Base-by-base conservation (phyloP, 2,113 vertebrate species). In the Toxostoma redivivum region DNA sequence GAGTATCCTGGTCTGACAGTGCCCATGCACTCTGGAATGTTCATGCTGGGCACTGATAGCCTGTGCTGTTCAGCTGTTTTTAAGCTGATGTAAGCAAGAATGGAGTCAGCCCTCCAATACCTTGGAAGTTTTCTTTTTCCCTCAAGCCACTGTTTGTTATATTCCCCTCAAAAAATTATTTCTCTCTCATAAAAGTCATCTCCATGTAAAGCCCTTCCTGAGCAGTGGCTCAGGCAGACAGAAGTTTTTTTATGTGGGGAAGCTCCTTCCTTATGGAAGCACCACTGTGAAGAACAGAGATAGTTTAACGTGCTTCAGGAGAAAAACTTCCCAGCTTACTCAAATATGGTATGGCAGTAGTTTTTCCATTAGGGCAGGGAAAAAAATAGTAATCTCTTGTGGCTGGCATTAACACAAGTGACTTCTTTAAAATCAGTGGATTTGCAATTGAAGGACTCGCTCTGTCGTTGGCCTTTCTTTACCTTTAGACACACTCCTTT, bases 341-440 rank as follows among this genome's bases (percentile, higher is more conserved):
- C n/a, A 79, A 31, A 27, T 57, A 17, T 14, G 53, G 27, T 27
- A 33, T 40, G 20, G 30, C 18, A 37, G 33, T 37, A 42, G 19
- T 45, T 86, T 86, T 77, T 24, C 14, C 33, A 12, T 54, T 74
- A 60, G 13, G 18, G 2, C 31, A 35, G 45, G 21, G 57, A 5
- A 51, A 88, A 86, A 87, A 81, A 16, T 31, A 47, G 1, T 19
- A 8, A 28, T 62, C 19, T 35, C 6, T 51, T 53, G 14, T 37
- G 40, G 22, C 24, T 69, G 14, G 8, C 1, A 5, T 48, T 72
- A 79, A 57, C 0, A 2, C 0, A 1, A n/a, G 15, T 15, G 6
- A 62, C 31, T 91, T 88, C 47, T 76, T 76, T 80, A 42, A 66
- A 47, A 73, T 35, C 10, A 10, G 28, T 28, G 48, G 30, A 84